Evolutionary conservation across 2,888 invertebrate genomes (phyloP).

Genomic region (Orthonychiurus folsomi): DNA sequence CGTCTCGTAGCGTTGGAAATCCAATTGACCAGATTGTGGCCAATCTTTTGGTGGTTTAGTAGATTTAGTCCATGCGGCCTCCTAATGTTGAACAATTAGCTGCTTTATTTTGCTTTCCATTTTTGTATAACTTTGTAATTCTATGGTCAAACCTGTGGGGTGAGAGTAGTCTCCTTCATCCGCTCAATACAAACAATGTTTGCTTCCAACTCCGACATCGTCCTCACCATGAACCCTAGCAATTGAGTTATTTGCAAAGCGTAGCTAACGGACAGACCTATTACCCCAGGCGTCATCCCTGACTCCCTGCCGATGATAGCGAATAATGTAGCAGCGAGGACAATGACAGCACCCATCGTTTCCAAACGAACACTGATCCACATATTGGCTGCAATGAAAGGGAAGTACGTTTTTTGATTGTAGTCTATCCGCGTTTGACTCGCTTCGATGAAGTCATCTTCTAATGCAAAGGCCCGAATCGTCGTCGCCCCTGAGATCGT

Average conservation of each 20-base stretch:
- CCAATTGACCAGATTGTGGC: slow-evolving; percentile 47
- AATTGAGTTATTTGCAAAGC: slow-evolving; percentile 85
- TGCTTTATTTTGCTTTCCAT: not conserved
- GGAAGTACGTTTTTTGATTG: slow-evolving; percentile 43
- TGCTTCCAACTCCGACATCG: slow-evolving; percentile 93
- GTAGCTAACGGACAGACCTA: slow-evolving; percentile 52
- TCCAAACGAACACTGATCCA: slow-evolving; percentile 14
- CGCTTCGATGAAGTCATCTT: slow-evolving; percentile 44
- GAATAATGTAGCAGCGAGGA: slow-evolving; percentile 13
- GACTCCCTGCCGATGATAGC: not conserved
- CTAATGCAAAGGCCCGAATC: slow-evolving; percentile 42
- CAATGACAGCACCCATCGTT: slow-evolving; percentile 35
- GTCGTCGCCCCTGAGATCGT: slow-evolving; percentile 44
- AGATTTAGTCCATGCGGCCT: slow-evolving; percentile 40
- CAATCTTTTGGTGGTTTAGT: slow-evolving; percentile 41
- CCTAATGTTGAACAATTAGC: slow-evolving; percentile 26
- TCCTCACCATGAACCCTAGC: slow-evolving; percentile 88
- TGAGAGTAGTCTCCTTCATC: slow-evolving; percentile 18
- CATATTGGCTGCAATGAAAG: slow-evolving; percentile 26
- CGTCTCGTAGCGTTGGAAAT: slow-evolving; percentile 45
- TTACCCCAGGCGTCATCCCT: not conserved
- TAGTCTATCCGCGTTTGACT: slow-evolving; percentile 47
- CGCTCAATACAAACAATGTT: slow-evolving; percentile 96
- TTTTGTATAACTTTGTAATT: no score
- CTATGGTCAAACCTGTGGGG: slow-evolving; percentile 4